These are phyloP conservation scores for Cantharis rustica DNA, from an alignment of 2,888 invertebrate species.

Conservation along the genomic window DNA sequence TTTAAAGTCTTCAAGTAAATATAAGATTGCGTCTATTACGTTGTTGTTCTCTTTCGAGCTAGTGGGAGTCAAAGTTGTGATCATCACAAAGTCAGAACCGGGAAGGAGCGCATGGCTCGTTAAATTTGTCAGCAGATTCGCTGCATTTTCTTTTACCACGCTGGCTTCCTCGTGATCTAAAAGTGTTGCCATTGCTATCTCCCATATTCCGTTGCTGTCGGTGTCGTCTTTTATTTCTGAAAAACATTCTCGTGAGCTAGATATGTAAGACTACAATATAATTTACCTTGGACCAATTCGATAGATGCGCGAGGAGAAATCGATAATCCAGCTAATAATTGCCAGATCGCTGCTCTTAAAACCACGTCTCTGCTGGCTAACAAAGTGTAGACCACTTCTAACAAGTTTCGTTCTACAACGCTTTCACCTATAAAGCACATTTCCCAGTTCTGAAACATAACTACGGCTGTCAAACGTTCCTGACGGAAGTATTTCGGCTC, in stretches of 20 bases:
- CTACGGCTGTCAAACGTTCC: not conserved
- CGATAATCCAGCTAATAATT: slow-evolving; percentile 58
- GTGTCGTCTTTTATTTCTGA: slow-evolving; percentile 40
- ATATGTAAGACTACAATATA: not conserved
- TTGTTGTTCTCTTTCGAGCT: slow-evolving; percentile 9
- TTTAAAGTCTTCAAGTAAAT: slow-evolving; percentile 44
- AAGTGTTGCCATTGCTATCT: slow-evolving; percentile 48
- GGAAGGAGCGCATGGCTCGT: slow-evolving; percentile 38
- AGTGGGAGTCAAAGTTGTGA: slow-evolving; percentile 9
- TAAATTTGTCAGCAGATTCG: slow-evolving; percentile 59
- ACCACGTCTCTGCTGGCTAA: slow-evolving; percentile 60
- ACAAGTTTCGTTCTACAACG: slow-evolving; percentile 40
- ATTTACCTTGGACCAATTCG: slow-evolving; percentile 47
- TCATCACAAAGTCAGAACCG: slow-evolving; percentile 3
- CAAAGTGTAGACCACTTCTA: slow-evolving; percentile 54
- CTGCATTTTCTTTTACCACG: slow-evolving; percentile 62
- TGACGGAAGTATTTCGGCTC: no score
- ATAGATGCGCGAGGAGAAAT: slow-evolving; percentile 45
- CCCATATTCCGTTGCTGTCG: slow-evolving; percentile 49
- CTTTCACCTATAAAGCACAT: slow-evolving; percentile 46
- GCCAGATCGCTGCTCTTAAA: slow-evolving; percentile 59
- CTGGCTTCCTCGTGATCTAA: slow-evolving; percentile 59
- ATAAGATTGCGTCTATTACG: slow-evolving; percentile 23
- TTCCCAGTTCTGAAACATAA: slow-evolving; percentile 48
- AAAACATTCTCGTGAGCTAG: not conserved